Conservation (phyloP, 2,888 invertebrate genomes). For the Neocrepidodera transversa region DNA sequence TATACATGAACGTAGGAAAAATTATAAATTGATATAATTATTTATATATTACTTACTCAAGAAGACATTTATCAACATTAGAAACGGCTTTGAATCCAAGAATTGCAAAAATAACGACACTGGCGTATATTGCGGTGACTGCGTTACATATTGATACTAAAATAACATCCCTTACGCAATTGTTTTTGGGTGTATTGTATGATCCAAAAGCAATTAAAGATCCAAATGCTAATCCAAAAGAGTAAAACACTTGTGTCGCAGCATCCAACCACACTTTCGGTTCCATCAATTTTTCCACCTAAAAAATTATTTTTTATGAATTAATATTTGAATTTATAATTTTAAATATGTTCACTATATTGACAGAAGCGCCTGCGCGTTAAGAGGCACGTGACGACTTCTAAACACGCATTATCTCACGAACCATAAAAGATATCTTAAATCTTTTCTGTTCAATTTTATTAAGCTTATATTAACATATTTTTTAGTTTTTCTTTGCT, state of each 20-base stretch:
- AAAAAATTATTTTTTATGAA: slow-evolving; percentile 51
- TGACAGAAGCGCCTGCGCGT: too few species aligned
- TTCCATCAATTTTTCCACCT: slow-evolving; percentile 84
- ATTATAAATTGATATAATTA: too few species aligned
- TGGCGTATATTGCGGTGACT: slow-evolving; percentile 92
- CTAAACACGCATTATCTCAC: too few species aligned
- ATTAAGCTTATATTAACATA: too few species aligned
- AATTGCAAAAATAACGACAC: slow-evolving; percentile 93
- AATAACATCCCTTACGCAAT: slow-evolving; percentile 91
- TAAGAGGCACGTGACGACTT: too few species aligned
- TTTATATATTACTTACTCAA: slow-evolving; percentile 72
- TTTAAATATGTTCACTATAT: too few species aligned
- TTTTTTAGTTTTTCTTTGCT: too few species aligned
- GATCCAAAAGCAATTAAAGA: slow-evolving; percentile 95
- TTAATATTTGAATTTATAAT: too few species aligned
- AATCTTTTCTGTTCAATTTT: too few species aligned
- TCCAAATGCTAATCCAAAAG: slow-evolving; percentile 93
- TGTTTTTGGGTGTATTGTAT: slow-evolving; percentile 93
- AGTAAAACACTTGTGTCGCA: slow-evolving; percentile 96
- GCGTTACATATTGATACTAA: slow-evolving; percentile 92
- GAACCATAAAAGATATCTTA: too few species aligned
- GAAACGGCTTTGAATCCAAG: slow-evolving; percentile 95
- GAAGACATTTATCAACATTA: slow-evolving; percentile 85
- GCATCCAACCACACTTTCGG: slow-evolving; percentile 96
- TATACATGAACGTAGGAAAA: too few species aligned